Conservation (phyloP, 2,888 invertebrate genomes). For the Stenichneumon culpator region DNA sequence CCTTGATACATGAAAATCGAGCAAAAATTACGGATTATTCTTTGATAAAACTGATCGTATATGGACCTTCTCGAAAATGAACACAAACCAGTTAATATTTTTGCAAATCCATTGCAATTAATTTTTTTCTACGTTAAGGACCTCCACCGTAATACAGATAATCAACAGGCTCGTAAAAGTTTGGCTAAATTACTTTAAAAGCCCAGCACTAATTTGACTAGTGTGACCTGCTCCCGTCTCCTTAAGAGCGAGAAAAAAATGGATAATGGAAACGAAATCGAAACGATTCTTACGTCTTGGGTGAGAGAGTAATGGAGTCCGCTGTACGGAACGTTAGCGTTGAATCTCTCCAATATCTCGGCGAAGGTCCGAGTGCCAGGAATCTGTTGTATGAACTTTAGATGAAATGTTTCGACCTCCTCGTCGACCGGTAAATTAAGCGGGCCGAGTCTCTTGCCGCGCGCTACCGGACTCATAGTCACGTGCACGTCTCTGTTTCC, state of each 20-base stretch:
- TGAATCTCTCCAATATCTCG: constrained; percentile 97
- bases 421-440: constrained; percentile 96
- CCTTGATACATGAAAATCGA: no score
- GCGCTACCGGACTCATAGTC: constrained; percentile 92
- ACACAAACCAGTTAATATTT: no score
- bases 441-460: constrained; percentile 96
- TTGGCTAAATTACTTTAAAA: not conserved
- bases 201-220: no score
- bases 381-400: constrained; percentile 91
- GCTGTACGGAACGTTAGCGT: constrained; percentile 98
- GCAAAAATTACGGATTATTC: no score
- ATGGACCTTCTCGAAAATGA: no score
- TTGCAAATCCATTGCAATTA: no score
- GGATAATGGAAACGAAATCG: constrained; percentile 49
- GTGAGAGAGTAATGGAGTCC: constrained; percentile 98
- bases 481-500: constrained; percentile 99
- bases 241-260: not conserved
- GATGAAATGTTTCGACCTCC: constrained; percentile 97
- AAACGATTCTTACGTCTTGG: constrained; percentile 92
- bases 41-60: no score
- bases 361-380: constrained; percentile 89
- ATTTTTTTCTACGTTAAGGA: no score
- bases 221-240: no score
- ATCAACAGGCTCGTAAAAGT: constrained; percentile 9
- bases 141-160: no score